Evolutionary conservation across 2,113 vertebrate genomes (phyloP).

Genomic region (Anolis sagrei): DNA sequence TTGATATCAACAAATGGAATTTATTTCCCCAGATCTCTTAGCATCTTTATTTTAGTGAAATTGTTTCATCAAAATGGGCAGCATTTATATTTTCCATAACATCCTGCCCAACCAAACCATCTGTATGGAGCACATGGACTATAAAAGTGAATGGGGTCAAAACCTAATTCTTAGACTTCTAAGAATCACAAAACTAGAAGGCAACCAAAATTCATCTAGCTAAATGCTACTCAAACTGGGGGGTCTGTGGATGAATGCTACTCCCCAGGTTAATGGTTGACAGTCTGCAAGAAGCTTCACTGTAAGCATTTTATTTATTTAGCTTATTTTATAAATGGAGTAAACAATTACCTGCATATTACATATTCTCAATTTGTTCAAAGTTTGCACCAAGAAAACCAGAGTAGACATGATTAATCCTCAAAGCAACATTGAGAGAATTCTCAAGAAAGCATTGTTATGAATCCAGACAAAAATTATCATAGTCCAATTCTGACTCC

Average conservation of each 20-base stretch:
- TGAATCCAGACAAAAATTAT: neutral
- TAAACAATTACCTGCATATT: neutral
- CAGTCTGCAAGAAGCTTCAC: too few species aligned
- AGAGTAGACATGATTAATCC: neutral
- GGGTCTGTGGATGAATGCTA: too few species aligned
- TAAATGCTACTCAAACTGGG: neutral
- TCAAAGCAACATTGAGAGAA: neutral
- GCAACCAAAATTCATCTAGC: too few species aligned
- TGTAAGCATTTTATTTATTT: neutral
- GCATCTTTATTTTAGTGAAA: neutral
- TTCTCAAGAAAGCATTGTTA: neutral
- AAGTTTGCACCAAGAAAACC: neutral
- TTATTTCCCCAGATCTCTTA: neutral
- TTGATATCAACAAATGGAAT: neutral
- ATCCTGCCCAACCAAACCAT: neutral
- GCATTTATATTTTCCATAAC: neutral
- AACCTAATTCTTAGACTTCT: neutral
- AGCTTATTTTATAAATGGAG: neutral
- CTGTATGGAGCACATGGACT: neutral
- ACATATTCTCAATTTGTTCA: neutral
- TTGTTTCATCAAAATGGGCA: neutral
- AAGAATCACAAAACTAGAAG: too few species aligned
- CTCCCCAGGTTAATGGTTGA: too few species aligned
- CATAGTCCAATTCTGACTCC: neutral
- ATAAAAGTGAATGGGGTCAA: neutral